Percentiles rank a stretch among this genome's conserved stretches.
These are phyloP conservation scores for Borostomias antarcticus DNA, from an alignment of 2,797 vertebrate species.

Conservation along the genomic window DNA sequence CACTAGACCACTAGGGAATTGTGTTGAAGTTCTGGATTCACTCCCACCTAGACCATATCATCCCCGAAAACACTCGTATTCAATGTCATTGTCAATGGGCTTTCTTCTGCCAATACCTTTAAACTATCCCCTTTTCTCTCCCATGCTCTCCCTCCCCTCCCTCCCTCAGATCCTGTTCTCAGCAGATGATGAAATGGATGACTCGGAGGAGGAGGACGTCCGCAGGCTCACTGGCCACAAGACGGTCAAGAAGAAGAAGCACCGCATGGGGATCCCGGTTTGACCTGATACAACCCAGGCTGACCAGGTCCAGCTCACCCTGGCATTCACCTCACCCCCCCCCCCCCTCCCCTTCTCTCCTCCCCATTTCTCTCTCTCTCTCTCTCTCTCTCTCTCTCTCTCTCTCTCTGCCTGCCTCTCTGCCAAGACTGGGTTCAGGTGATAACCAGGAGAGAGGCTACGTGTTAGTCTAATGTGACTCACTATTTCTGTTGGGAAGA, in stretches of 20 bases:
- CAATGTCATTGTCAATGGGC: not conserved
- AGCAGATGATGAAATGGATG: conserved; percentile 97
- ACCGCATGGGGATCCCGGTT: conserved; percentile 92
- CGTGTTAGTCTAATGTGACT: conserved; percentile 8
- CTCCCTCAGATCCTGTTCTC: conserved; percentile 91
- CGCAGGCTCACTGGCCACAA: conserved; percentile 87
- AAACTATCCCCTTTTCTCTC: too few species aligned
- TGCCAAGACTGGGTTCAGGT: not conserved
- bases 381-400: conserved; percentile 16
- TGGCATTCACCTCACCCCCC: conserved; percentile 27
- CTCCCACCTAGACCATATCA: too few species aligned
- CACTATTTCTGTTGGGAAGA: not conserved
- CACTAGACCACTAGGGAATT: too few species aligned
- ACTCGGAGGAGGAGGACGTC: conserved; percentile 92
- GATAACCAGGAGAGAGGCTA: conserved; percentile 6
- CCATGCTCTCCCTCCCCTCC: too few species aligned
- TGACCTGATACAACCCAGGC: conserved; percentile 70
- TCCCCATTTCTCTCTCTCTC: not conserved
- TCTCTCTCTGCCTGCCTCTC: not conserved
- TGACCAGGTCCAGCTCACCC: conserved; percentile 18
- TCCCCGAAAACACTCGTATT: too few species aligned
- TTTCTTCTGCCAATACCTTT: not conserved
- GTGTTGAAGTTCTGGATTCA: too few species aligned
- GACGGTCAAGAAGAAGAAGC: conserved; percentile 93
- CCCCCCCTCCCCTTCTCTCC: conserved; percentile 26